phyloP scores from a whole-genome alignment of 2,888 invertebrate species.

The Sialis fuliginosa region DNA sequence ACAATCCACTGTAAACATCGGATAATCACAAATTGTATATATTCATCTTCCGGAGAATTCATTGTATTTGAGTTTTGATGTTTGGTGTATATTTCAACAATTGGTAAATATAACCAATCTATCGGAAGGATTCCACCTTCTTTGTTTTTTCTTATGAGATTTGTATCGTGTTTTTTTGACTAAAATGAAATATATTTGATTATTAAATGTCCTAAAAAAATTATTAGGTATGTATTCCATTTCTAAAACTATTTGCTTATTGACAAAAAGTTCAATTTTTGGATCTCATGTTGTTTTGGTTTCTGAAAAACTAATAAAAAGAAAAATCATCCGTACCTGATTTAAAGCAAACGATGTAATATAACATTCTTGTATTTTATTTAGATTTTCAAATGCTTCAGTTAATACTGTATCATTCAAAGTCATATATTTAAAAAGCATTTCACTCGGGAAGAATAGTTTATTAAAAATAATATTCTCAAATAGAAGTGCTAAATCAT shows the following conservation, averaged over 20 bases:
- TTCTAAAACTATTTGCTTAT: no score
- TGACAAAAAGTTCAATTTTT: no score
- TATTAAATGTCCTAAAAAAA: no score
- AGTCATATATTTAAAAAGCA: background rate
- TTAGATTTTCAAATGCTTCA: background rate
- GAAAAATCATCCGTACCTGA: background rate
- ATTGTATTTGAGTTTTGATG: slow-evolving; percentile 24
- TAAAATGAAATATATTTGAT: slow-evolving; percentile 16
- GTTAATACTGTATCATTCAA: background rate
- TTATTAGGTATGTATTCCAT: no score
- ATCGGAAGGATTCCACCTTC: slow-evolving; percentile 49
- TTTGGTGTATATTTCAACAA: slow-evolving; percentile 39
- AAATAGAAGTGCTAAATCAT: slow-evolving; percentile 37
- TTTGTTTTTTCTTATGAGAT: slow-evolving; percentile 31
- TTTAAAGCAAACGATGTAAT: background rate
- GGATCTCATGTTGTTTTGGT: background rate
- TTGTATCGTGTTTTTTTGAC: slow-evolving; percentile 19
- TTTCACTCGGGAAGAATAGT: slow-evolving; percentile 37
- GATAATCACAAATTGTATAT: slow-evolving; percentile 27
- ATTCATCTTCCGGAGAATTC: slow-evolving; percentile 11
- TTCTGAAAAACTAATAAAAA: background rate
- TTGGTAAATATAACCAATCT: slow-evolving; percentile 65
- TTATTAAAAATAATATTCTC: slow-evolving; percentile 40
- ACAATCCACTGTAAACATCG: slow-evolving; percentile 44
- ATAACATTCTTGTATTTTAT: background rate